Base-by-base conservation (phyloP, 2,797 vertebrate genomes). In the Anableps anableps region DNA sequence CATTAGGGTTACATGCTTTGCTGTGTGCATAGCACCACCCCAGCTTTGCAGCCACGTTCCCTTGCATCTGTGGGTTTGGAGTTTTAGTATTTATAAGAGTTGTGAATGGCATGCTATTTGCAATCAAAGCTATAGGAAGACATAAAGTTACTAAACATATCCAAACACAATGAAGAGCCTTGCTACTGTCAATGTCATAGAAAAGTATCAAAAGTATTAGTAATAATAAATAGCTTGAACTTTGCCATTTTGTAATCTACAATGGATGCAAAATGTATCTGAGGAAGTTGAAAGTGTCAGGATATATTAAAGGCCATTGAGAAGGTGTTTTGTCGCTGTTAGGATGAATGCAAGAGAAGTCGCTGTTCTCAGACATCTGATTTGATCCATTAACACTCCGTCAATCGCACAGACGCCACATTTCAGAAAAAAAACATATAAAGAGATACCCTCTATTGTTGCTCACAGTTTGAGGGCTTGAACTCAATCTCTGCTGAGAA, bases 401-500 rank as follows among this genome's bases (percentile, higher is more conserved):
- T 90, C 91, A 90, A 90, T 94, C 81, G 84, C 76, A 50, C 64
- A 79, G 60, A 45, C 74, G 79, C 70, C 77, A 91, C 75, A 86
- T 85, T 91, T 84, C 47, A 68, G 70, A 80, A 64, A 76, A 80
- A 62, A 62, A 62, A 88, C 1, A 90, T 48, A 86, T 87, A 86
- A 83, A 83, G 84, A 88, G 80, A 84, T 80, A 82, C 74, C 71
- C 81, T 81, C 68, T 71, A 85, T 77, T 23, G 47, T 79, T 80
- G 66, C 80, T 81, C 79, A 83, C 62, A 80, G 88, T 91, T 53
- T 0, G 17, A 88, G 90, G 92, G 84, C 93, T 94, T 94, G 94
- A 94, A 94, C 92, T 92, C 94, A 94, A 93, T 94, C 87, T 92
- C 53, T 3, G 36, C 86, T 75, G 76, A 81, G 86, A 84, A 88